Evolutionary conservation across 2,113 vertebrate species (phyloP).

Genomic region (Indicator maculatus): DNA sequence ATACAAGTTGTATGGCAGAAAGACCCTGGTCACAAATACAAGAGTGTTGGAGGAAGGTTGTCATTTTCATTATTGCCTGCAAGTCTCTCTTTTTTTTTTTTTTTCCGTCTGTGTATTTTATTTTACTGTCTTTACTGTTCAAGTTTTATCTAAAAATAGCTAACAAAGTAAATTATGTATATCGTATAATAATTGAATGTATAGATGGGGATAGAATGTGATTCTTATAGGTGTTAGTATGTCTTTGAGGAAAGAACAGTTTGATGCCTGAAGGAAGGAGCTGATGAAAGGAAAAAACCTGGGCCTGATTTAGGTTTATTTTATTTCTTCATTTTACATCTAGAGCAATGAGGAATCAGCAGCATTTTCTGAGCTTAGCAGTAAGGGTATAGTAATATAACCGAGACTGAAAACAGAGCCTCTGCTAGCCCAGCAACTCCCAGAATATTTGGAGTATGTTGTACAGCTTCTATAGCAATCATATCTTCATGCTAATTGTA

Average conservation of each 20-base stretch:
- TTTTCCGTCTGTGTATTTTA: not conserved
- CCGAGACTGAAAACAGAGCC: fast-evolving
- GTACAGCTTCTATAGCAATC: not conserved
- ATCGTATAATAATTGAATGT: not conserved
- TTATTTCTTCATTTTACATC: not conserved
- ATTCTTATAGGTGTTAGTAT: not conserved
- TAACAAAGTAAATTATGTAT: not conserved
- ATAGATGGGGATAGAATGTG: not conserved
- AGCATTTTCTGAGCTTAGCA: not conserved
- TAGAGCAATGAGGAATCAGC: not conserved
- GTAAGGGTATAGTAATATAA: not conserved
- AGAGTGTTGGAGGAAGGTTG: not conserved
- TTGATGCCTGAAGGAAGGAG: not conserved
- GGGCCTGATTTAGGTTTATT: not conserved
- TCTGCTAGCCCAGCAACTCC: not conserved
- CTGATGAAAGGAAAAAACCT: not conserved
- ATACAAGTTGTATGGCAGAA: not conserved
- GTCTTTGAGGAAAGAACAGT: not conserved
- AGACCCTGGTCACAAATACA: not conserved
- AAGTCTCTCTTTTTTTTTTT: not conserved
- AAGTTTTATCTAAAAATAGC: not conserved
- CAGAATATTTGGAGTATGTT: not conserved
- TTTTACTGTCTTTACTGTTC: not conserved
- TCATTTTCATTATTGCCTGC: not conserved
- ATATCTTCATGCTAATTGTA: not conserved